Conservation (phyloP, 92 coral and sea anemone genomes). For the Pocillopora meandrina region DNA sequence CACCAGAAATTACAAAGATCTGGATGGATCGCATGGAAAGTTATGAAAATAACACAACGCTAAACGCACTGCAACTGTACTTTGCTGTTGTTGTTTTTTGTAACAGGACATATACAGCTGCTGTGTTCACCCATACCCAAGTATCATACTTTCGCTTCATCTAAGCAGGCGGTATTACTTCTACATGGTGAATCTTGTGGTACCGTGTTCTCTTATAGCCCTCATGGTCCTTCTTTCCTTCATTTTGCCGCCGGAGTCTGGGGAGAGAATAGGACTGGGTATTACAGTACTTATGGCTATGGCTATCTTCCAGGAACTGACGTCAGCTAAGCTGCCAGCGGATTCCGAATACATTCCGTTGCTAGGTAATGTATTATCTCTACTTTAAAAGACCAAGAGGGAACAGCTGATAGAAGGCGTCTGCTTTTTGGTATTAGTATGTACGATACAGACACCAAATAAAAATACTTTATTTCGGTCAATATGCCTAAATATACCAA, state of each 20-base stretch:
- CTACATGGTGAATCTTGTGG: slow-evolving; percentile 80
- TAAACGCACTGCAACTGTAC: too few relatives aligned
- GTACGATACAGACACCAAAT: too few relatives aligned
- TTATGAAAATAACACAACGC: too few relatives aligned
- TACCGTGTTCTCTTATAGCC: slow-evolving; percentile 86
- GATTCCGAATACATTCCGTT: slow-evolving; percentile 75
- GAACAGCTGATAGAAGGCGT: too few relatives aligned
- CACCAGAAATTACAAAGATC: too few relatives aligned
- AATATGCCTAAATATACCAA: too few relatives aligned
- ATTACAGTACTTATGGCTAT: slow-evolving; percentile 90
- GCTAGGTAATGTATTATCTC: slow-evolving; percentile 52
- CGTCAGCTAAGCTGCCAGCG: slow-evolving; percentile 82
- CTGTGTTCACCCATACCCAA: slow-evolving; percentile 72
- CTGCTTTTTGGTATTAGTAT: too few relatives aligned
- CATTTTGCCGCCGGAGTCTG: slow-evolving; percentile 85
- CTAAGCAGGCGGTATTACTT: slow-evolving; percentile 75
- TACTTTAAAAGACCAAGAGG: background rate
- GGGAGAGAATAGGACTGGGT: slow-evolving; percentile 83
- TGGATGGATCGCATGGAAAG: too few relatives aligned
- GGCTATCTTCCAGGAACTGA: slow-evolving; percentile 91
- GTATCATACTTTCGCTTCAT: slow-evolving; percentile 62
- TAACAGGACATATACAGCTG: slow-evolving; percentile 62
- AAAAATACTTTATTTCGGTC: too few relatives aligned
- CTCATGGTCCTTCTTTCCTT: slow-evolving; percentile 80
- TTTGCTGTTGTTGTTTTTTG: background rate